Percentiles rank a stretch among this genome's conserved stretches.
Conservation (phyloP, 37 sponge, comb jelly and placozoan genomes). For the Theonella swinhoei region DNA sequence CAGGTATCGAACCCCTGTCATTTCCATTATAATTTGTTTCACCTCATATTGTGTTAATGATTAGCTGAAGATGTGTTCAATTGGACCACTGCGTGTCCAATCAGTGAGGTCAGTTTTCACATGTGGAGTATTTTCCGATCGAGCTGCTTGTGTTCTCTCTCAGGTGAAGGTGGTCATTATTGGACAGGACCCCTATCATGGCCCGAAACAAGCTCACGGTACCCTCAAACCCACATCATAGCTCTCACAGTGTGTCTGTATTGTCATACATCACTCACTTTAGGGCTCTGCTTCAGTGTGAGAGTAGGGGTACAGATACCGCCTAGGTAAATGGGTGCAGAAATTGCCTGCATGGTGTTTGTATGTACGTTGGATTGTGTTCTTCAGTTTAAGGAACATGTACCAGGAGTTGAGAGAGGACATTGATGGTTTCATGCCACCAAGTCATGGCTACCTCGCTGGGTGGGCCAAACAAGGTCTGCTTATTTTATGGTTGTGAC, state of each 20-base stretch:
- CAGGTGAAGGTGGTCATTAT: constrained; percentile 95
- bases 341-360: not conserved
- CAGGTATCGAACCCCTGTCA: no score
- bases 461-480: constrained; percentile 96
- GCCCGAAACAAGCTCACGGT: constrained; percentile 93
- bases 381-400: constrained; percentile 84
- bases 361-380: not conserved
- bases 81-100: constrained; percentile 83
- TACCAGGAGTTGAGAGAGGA: constrained; percentile 85
- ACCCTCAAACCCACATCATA: constrained; percentile 11
- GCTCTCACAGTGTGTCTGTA: not conserved
- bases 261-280: no score
- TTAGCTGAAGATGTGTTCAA: constrained; percentile 86
- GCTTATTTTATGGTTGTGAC: not conserved
- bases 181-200: constrained; percentile 99
- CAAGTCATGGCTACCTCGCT: constrained; percentile 87
- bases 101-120: constrained; percentile 70
- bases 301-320: constrained; percentile 77
- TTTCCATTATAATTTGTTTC: no score
- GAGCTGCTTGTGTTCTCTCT: no score
- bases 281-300: constrained; percentile 98
- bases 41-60: not conserved
- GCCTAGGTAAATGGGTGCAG: constrained; percentile 63
- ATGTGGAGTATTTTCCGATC: not conserved
- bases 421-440: constrained; percentile 78